phyloP scores from a whole-genome alignment of 2,888 invertebrate species.

The Pollenia amentaria region DNA sequence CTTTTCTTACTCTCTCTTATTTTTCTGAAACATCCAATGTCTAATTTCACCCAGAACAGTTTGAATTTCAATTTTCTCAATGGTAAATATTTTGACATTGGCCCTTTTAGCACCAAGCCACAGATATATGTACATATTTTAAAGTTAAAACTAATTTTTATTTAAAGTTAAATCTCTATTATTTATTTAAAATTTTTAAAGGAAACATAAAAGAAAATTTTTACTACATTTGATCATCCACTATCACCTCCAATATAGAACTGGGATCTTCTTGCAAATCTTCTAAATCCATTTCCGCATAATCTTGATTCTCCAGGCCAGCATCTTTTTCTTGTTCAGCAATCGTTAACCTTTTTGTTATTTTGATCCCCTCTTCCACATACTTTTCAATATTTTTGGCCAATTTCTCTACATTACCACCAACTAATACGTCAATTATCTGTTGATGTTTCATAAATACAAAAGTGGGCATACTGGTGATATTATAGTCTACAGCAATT shows the following conservation, averaged over 20 bases:
- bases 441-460: conserved; percentile 91
- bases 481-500: conserved; percentile 90
- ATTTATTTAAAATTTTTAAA: neutral
- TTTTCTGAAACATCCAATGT: too few relatives aligned
- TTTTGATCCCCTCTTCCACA: conserved; percentile 76
- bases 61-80: too few relatives aligned
- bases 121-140: too few relatives aligned
- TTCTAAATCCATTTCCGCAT: neutral
- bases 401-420: conserved; percentile 91
- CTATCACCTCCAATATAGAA: neutral
- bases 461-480: conserved; percentile 95
- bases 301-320: neutral
- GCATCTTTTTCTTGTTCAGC: neutral
- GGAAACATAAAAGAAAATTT: too few relatives aligned
- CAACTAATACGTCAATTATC: conserved; percentile 90
- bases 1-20: too few relatives aligned
- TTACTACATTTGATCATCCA: conserved; percentile 17
- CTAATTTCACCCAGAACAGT: too few relatives aligned
- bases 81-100: too few relatives aligned
- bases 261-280: conserved; percentile 16
- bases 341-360: neutral
- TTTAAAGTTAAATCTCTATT: too few relatives aligned
- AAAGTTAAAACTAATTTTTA: too few relatives aligned
- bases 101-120: too few relatives aligned
- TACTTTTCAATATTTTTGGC: conserved; percentile 87